Evolutionary conservation across 2,888 invertebrate species (phyloP).

Genomic region (Rotaria macrura): DNA sequence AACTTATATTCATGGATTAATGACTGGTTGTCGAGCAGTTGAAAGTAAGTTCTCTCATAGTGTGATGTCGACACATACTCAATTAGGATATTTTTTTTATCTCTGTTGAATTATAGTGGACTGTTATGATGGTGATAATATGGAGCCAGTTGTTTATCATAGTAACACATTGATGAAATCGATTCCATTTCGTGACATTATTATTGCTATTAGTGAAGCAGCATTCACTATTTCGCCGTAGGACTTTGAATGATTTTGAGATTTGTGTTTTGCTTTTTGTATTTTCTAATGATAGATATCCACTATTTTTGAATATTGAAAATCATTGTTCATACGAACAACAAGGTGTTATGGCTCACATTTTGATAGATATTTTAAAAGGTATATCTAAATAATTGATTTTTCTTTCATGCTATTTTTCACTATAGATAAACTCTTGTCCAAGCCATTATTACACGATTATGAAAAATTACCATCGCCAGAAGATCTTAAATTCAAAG

Average conservation of each 20-base stretch:
- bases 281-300: conserved; percentile 40
- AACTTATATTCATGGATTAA: conserved; percentile 1
- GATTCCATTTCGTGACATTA: not conserved
- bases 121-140: conserved; percentile 6
- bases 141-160: not conserved
- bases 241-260: not conserved
- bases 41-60: not conserved
- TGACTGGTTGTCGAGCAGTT: not conserved
- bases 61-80: not conserved
- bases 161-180: not conserved
- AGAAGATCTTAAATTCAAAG: conserved; percentile 59
- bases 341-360: conserved; percentile 47
- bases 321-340: conserved; percentile 48
- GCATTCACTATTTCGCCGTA: not conserved
- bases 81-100: not conserved
- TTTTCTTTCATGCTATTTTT: not conserved
- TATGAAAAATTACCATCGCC: conserved; percentile 74
- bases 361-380: conserved; percentile 44
- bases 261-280: not conserved
- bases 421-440: conserved; percentile 36
- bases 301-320: conserved; percentile 48
- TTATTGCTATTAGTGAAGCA: not conserved
- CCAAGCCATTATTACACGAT: conserved; percentile 58
- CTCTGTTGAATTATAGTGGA: not conserved
- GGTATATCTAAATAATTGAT: conserved; percentile 55